Conservation (phyloP, 2,797 vertebrate genomes). For the Morelia viridis region DNA sequence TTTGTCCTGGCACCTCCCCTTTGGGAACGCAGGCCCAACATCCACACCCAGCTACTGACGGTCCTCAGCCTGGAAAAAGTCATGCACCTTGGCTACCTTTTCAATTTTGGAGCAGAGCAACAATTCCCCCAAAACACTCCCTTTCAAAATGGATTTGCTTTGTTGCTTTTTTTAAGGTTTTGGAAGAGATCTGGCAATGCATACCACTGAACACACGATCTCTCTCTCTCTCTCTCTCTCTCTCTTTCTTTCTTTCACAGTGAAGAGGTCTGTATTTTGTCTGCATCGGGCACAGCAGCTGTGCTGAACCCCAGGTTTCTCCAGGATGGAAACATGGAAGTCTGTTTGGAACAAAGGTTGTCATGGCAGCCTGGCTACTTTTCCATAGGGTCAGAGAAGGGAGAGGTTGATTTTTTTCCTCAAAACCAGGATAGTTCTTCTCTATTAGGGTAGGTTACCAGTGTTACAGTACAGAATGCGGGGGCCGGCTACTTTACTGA, state of each 20-base stretch:
- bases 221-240: constrained; percentile 32
- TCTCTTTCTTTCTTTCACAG: constrained; percentile 73
- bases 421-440: constrained; percentile 77
- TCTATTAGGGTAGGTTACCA: constrained; percentile 77
- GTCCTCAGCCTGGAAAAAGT: not conserved
- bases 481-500: constrained; percentile 66
- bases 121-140: not conserved
- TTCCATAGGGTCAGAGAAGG: constrained; percentile 81
- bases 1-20: not conserved
- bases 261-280: constrained; percentile 98
- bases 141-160: not conserved
- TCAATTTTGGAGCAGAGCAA: not conserved
- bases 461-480: constrained; percentile 63
- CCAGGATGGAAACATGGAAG: constrained; percentile 91
- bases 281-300: constrained; percentile 94
- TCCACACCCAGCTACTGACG: not conserved
- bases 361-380: constrained; percentile 79
- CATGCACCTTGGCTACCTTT: not conserved
- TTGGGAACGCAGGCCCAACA: not conserved
- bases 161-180: not conserved
- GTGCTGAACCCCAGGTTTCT: constrained; percentile 94
- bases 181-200: not conserved
- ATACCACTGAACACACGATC: not conserved
- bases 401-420: constrained; percentile 79
- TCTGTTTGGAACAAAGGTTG: constrained; percentile 92